phyloP scores from a whole-genome alignment of 2,888 invertebrate genomes.

The Nematopogon swammerdamellus region DNA sequence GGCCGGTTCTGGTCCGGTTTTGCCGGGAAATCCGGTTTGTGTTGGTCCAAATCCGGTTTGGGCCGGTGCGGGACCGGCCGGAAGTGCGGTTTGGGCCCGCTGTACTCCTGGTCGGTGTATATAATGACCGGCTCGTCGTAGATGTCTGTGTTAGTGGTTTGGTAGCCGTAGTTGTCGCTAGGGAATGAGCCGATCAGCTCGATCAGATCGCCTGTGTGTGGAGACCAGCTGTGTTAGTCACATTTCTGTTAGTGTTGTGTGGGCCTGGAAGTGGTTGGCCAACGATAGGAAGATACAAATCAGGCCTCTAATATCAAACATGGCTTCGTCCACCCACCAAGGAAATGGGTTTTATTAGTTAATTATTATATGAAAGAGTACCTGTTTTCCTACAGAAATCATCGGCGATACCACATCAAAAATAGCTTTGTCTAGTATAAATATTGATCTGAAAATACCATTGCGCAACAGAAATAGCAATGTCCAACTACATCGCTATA shows the following conservation, averaged over 20 bases:
- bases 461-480: too few species aligned
- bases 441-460: too few species aligned
- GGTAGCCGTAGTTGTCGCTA: slow-evolving; percentile 43
- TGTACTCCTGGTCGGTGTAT: slow-evolving; percentile 36
- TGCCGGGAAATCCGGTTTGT: slow-evolving; percentile 21
- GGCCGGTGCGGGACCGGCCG: slow-evolving; percentile 20
- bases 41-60: slow-evolving; percentile 23
- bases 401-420: too few species aligned
- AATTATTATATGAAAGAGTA: too few species aligned
- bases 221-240: slow-evolving; percentile 13
- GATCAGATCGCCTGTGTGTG: slow-evolving; percentile 49
- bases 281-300: too few species aligned
- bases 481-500: too few species aligned
- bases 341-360: too few species aligned
- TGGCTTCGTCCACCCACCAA: too few species aligned
- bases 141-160: slow-evolving; percentile 30
- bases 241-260: slow-evolving; percentile 1
- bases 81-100: slow-evolving; percentile 31
- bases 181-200: slow-evolving; percentile 51
- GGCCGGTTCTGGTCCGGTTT: slow-evolving; percentile 18
- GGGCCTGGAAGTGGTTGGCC: too few species aligned
- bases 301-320: too few species aligned
- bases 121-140: slow-evolving; percentile 47
- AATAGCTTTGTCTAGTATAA: too few species aligned
- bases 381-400: too few species aligned